Evolutionary conservation across 2,797 vertebrate genomes (phyloP).

Genomic region (Alexandromys oeconomus): DNA sequence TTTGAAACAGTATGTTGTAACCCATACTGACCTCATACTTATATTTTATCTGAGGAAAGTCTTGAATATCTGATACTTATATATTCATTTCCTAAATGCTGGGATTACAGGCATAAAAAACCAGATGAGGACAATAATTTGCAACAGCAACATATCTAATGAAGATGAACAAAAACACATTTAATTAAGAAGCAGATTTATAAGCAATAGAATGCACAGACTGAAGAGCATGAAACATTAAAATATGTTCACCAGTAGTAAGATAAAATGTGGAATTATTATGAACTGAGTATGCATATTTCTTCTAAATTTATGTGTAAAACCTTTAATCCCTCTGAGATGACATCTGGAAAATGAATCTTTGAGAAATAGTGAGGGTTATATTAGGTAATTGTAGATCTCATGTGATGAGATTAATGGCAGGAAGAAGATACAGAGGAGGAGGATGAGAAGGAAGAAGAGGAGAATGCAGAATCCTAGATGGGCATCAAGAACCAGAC

Average conservation of each 20-base stretch:
- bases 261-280: not conserved
- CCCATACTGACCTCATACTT: not conserved
- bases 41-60: not conserved
- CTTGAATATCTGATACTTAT: not conserved
- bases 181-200: not conserved
- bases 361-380: not conserved
- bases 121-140: not conserved
- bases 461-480: not conserved
- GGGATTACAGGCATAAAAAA: not conserved
- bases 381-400: not conserved
- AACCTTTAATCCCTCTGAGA: not conserved
- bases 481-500: too few relatives aligned
- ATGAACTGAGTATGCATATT: too few relatives aligned
- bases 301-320: not conserved
- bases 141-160: not conserved
- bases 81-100: not conserved
- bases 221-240: not conserved
- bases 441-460: not conserved
- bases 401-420: not conserved
- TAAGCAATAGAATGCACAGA: not conserved
- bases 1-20: not conserved
- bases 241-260: not conserved
- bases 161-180: not conserved
- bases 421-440: not conserved
- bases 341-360: not conserved